Evolutionary conservation across 64 coral and sea anemone genomes (phyloP).

Genomic region (Acropora yongei): DNA sequence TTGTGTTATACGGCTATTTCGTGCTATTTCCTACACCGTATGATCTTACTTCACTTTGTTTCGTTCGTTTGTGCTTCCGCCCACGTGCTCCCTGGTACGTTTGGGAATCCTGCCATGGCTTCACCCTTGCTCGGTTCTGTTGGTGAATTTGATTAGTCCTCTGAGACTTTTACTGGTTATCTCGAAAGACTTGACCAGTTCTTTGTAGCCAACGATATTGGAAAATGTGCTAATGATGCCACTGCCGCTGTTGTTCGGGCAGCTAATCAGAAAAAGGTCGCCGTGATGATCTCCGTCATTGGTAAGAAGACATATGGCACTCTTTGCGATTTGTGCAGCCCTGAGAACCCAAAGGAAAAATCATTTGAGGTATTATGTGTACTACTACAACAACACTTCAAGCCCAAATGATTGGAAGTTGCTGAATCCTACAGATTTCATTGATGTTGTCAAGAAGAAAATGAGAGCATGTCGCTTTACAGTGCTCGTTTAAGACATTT

Average conservation of each 20-base stretch:
- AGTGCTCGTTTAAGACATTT: conserved; percentile 19
- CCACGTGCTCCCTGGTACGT: neutral
- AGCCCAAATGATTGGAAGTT: conserved; percentile 78
- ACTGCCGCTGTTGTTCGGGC: neutral
- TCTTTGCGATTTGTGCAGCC: conserved; percentile 12
- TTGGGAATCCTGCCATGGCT: neutral
- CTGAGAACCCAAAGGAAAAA: conserved; percentile 57
- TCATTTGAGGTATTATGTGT: conserved; percentile 47
- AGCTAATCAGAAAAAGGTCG: neutral
- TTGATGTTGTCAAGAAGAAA: conserved; percentile 61
- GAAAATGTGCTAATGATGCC: conserved; percentile 3
- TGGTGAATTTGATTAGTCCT: conserved; percentile 56
- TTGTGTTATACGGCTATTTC: neutral
- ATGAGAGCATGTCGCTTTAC: neutral
- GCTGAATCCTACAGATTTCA: conserved; percentile 73
- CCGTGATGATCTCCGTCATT: neutral
- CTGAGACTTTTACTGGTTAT: conserved; percentile 31
- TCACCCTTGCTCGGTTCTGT: conserved; percentile 43
- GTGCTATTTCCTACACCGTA: neutral
- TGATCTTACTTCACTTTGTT: neutral
- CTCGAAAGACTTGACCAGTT: conserved; percentile 27
- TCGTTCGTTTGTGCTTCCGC: neutral
- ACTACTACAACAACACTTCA: conserved; percentile 52
- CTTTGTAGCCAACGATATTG: conserved; percentile 10
- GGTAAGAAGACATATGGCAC: neutral